These are phyloP conservation scores for Chaetodon trifascialis DNA, from an alignment of 2,113 vertebrate genomes.

Conservation along the genomic window DNA sequence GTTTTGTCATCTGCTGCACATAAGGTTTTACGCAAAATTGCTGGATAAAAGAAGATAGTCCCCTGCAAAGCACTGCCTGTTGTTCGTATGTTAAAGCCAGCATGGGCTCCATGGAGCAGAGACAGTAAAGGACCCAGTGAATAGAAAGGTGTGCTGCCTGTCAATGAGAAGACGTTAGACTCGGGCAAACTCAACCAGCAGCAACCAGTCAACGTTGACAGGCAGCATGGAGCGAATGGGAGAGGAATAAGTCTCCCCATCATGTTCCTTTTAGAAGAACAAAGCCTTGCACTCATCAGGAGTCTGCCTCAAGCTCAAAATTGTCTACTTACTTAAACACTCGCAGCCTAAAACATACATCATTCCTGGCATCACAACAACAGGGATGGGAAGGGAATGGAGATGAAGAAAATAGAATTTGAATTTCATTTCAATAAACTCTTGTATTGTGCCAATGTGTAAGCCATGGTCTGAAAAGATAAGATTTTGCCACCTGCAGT, in stretches of 20 bases:
- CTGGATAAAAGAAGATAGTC: background rate
- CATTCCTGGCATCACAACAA: conserved; percentile 63
- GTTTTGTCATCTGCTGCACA: background rate
- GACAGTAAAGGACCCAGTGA: conserved; percentile 12
- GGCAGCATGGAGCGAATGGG: conserved; percentile 46
- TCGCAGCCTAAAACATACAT: conserved; percentile 69
- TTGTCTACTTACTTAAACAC: conserved; percentile 66
- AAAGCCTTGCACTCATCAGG: conserved; percentile 62
- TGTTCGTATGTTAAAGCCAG: conserved; percentile 14
- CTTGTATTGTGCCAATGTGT: conserved; percentile 55
- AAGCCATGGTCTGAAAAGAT: conserved; percentile 51
- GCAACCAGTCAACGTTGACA: conserved; percentile 56
- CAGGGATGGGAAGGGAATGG: conserved; percentile 7
- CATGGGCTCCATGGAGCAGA: background rate
- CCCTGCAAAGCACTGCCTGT: background rate
- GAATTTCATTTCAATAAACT: conserved; percentile 64
- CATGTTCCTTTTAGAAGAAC: conserved; percentile 77
- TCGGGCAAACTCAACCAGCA: conserved; percentile 26
- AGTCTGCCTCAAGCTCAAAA: conserved; percentile 69
- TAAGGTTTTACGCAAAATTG: background rate
- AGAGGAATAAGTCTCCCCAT: conserved; percentile 71
- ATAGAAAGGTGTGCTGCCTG: conserved; percentile 41
- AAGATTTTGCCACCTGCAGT: background rate
- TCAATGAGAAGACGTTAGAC: conserved; percentile 47
- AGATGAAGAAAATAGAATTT: conserved; percentile 38